Evolutionary conservation across 2,113 vertebrate genomes (phyloP).

Genomic region (Zosterops borbonicus): DNA sequence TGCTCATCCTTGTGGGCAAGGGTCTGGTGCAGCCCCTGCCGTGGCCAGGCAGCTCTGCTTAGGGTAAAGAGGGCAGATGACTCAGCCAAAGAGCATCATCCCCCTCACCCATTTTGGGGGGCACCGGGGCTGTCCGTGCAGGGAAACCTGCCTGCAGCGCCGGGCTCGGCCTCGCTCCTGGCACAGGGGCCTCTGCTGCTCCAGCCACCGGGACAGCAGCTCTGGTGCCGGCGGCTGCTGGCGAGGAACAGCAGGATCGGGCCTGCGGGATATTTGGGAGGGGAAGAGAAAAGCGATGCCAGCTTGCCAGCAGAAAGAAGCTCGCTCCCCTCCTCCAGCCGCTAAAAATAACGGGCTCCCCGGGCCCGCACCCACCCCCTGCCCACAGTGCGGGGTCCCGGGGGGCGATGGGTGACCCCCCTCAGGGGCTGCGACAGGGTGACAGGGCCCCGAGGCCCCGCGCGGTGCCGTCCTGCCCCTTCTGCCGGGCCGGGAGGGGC

Average conservation of each 20-base stretch:
- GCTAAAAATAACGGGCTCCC: constrained; percentile 28
- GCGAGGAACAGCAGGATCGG: neutral
- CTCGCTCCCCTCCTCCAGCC: constrained; percentile 18
- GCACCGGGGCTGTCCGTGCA: accelerated
- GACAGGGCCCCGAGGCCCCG: neutral
- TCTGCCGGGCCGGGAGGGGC: no score
- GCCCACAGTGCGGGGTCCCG: neutral
- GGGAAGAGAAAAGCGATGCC: neutral
- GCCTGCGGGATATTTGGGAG: neutral
- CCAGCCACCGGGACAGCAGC: accelerated
- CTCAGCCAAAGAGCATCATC: constrained; percentile 6
- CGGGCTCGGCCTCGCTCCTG: neutral
- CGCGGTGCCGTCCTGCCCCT: neutral
- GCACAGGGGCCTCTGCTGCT: neutral
- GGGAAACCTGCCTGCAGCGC: neutral
- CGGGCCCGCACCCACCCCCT: neutral
- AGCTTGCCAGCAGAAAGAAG: neutral
- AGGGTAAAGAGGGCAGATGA: neutral
- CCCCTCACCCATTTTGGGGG: neutral
- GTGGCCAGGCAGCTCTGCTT: accelerated
- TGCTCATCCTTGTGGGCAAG: accelerated
- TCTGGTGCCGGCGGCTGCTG: neutral
- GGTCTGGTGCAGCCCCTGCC: accelerated
- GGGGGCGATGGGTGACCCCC: no score
- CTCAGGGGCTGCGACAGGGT: neutral